Base-by-base conservation (phyloP, 1,140 invertebrate species). In the Drosophila parabipectinata region DNA sequence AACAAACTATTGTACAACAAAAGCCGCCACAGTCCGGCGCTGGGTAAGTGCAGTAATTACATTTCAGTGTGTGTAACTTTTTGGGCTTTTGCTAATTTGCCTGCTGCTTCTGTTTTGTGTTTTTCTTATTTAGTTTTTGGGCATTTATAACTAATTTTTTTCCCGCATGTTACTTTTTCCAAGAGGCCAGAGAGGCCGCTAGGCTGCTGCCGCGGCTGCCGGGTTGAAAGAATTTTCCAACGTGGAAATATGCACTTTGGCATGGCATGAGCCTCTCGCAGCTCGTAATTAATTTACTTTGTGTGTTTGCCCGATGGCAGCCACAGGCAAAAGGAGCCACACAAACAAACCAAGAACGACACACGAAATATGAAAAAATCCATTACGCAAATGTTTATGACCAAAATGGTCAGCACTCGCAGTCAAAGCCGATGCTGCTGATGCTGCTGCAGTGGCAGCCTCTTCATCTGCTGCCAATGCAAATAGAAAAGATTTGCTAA, bases 381-480 rank as follows among this genome's bases (percentile, higher is more conserved):
- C 83, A 88, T 88, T 88, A 88, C 83, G 83, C 83, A 88, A 88
- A 88, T 88, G 83, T 88, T 88, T 88, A 88, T 88, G 83, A 87
- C 83, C 83, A 87, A 87, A 87, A 87, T 83, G 83, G 83, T 83
- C 82, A 87, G 83, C 64, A 50, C 47, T 18, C 41, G 63, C 50
- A 39, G 71, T 37, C 34, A 37, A 72, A 56, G 54, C 76, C 69
- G 30, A 37, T 48, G 30, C 44, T 34, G 53, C n/a, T 26, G 45
- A 34, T 26, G 21, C 52, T 34, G 21, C 54, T 14, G 62, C 44
- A 51, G 77, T 50, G 14, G 59, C 68, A 67, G 51, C 55, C 48
- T 61, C 75, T 61, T 60, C 69, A 60, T 59, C 66, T 63, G 66
- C 73, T 72, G 37, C 77, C 76, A 87, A 87, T 83, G 83, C 75